A percentile compares a stretch with the other conserved stretches of the same genome.
phyloP scores from a whole-genome alignment of 2,888 invertebrate genomes.

The Brachycybe producta region DNA sequence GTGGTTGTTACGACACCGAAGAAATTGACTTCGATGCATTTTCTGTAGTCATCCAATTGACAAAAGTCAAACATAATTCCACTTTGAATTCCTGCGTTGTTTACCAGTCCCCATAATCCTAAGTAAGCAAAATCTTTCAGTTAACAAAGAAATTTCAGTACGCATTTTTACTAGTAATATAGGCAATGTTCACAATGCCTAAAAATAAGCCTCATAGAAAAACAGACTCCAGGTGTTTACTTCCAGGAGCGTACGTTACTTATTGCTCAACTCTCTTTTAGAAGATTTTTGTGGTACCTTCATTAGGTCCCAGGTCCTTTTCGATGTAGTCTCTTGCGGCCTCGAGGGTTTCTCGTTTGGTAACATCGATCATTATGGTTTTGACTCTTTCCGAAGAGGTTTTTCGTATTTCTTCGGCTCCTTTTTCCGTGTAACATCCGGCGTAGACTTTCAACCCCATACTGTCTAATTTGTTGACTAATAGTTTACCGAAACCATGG shows the following conservation, averaged over 20 bases:
- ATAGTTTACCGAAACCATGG: neutral
- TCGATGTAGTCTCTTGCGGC: neutral
- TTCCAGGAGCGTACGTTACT: too few relatives aligned
- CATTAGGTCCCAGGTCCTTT: neutral
- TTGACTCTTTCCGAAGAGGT: neutral
- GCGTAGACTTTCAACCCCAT: slow-evolving; percentile 2
- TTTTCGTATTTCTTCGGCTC: neutral
- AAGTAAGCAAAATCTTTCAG: too few relatives aligned
- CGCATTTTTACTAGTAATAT: too few relatives aligned
- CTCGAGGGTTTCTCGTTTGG: neutral
- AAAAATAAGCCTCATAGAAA: too few relatives aligned
- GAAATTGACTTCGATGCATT: neutral
- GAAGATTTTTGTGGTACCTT: too few relatives aligned
- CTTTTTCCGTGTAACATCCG: neutral
- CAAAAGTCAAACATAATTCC: neutral
- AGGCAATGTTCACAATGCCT: too few relatives aligned
- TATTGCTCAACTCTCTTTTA: too few relatives aligned
- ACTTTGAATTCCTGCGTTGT: neutral
- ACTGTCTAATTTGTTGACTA: slow-evolving; percentile 1
- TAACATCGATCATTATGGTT: neutral
- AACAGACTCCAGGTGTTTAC: too few relatives aligned
- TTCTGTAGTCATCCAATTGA: neutral
- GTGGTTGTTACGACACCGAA: neutral
- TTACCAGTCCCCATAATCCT: slow-evolving; percentile 1
- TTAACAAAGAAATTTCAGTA: too few relatives aligned